Conservation (phyloP, 2,888 invertebrate species). For the Andrena dorsata region DNA sequence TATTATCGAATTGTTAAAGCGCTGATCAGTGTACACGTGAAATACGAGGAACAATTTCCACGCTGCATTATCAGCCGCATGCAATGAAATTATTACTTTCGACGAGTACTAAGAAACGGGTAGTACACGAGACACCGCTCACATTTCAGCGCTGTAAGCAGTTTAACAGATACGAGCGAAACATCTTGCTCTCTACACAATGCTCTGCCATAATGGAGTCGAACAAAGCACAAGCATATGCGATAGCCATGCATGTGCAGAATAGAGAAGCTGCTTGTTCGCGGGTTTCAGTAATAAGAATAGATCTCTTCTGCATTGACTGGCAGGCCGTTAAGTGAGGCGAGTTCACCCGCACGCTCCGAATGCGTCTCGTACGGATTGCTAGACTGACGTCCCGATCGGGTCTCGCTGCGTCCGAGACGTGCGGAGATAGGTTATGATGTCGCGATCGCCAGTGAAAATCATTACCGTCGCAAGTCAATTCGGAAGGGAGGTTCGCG, state of each 20-base stretch:
- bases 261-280: slow-evolving; percentile 18
- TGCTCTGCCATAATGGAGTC: slow-evolving; percentile 53
- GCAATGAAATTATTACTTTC: neutral
- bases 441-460: slow-evolving; percentile 15
- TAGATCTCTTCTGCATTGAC: neutral
- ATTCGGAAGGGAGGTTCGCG: neutral
- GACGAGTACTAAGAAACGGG: neutral
- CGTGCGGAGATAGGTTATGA: slow-evolving; percentile 64
- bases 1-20: too few relatives aligned
- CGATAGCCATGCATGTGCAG: slow-evolving; percentile 31
- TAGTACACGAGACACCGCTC: neutral
- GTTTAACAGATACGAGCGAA: slow-evolving; percentile 34
- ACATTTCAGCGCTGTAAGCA: slow-evolving; percentile 13
- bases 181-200: slow-evolving; percentile 35
- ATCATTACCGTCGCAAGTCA: slow-evolving; percentile 8
- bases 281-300: slow-evolving; percentile 1
- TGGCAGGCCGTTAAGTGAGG: neutral
- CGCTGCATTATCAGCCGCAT: too few relatives aligned
- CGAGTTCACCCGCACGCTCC: neutral
- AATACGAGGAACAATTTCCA: neutral
- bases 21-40: too few relatives aligned
- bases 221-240: slow-evolving; percentile 56
- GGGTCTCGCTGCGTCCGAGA: neutral
- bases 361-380: neutral
- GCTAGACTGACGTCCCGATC: neutral